Evolutionary conservation across 1,140 invertebrate genomes (phyloP), one percentile per base, ranked within the genome.

Genomic region (Goniozus legneri): DNA sequence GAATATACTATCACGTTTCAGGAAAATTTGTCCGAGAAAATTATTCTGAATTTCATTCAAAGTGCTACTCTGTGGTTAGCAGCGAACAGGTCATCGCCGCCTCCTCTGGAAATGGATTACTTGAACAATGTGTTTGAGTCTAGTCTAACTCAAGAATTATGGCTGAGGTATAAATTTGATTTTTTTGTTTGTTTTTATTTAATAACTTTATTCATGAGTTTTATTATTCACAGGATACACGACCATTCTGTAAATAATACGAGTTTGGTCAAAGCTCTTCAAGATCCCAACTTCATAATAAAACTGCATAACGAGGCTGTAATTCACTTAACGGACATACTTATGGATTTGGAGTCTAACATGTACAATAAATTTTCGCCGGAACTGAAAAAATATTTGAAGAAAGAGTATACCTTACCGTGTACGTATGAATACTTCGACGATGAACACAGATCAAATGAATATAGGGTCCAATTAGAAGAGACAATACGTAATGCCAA

Each of bases 281-380:
- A 73, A 18, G 75, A 81, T 51, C 78, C 84, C 0, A 75, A 80
- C 47, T 80, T 79, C 50, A 73, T 85, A 3, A 79, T 83, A 14
- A 64, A 77, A 21, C 65, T 85, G 22, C 85, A 86, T 51, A 88
- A 88, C 60, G 76, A 81, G 54, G 82, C 80, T 24, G 76, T 88
- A 3, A 69, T 73, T 37, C 80, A 80, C 52, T 58, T 87, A 14
- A 79, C 75, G n/a, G 60, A 79, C 19, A 78, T 87, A 31, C 65
- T 82, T n/a, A 73, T 80, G 15, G 77, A 85, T 69, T 73, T 80
- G 10, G 60, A 77, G 30, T 62, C 60, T 0, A 48, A 67, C 7
- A 57, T 71, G 21, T 75, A 74, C 31, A 73, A 74, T 0, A 65
- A 71, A 51, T 80, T 84, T 52, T 74, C 82, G 0, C 50, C 70